Evolutionary conservation across 2,888 invertebrate species (phyloP).

Genomic region (Himalopsyche tibetana): DNA sequence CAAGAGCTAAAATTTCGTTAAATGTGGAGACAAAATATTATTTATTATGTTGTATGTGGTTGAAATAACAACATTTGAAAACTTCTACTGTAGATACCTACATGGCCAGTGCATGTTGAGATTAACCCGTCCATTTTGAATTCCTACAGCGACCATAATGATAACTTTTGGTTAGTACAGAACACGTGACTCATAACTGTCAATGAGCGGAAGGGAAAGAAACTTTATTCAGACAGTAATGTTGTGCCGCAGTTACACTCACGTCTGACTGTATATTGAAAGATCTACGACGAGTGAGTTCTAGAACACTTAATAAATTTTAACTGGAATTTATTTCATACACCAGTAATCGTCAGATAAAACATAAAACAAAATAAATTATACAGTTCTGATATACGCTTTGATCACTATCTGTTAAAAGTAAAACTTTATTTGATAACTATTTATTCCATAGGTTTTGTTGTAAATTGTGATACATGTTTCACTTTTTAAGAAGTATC

Average conservation of each 20-base stretch:
- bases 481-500: no score
- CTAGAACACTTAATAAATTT: not conserved
- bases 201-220: conserved; percentile 28
- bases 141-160: conserved; percentile 9
- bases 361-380: no score
- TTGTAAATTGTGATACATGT: no score
- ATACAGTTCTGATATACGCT: no score
- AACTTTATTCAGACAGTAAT: conserved; percentile 49
- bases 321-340: not conserved
- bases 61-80: not conserved
- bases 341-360: no score
- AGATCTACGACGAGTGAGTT: not conserved
- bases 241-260: conserved; percentile 14
- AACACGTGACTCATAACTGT: conserved; percentile 52
- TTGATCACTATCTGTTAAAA: no score
- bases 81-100: not conserved
- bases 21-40: no score
- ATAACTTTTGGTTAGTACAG: conserved; percentile 53
- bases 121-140: conserved; percentile 15
- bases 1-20: no score
- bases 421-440: no score
- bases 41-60: no score
- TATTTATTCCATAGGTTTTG: no score
- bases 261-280: not conserved
- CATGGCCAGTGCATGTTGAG: not conserved